Evolutionary conservation across 2,113 vertebrate species (phyloP), one percentile per base, ranked within the genome.

Genomic region (Melanerpes formicivorus): DNA sequence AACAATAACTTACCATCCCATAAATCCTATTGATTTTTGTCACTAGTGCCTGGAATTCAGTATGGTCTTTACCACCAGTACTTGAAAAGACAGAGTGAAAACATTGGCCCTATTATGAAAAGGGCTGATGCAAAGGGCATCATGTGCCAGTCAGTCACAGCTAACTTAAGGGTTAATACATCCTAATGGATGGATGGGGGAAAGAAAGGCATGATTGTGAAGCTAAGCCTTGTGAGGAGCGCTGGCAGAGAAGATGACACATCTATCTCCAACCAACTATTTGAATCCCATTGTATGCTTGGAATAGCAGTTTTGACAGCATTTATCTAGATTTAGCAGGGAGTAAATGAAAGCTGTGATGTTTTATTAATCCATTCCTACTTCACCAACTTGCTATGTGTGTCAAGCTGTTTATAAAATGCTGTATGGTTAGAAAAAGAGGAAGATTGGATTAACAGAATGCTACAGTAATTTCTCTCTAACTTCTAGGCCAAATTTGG

Each of bases 401-500:
- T 85, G 29, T 74, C 72, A 62, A 52, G 56, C 34, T 85, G 52
- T 72, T 52, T 42, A 5, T 70, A 80, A 86, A 87, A 76, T 55
- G 52, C 37, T 34, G 9, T 48, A 9, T 63, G 46, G 21, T 79
- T 67, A 66, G 37, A 27, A 89, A 52, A 52, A 73, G 66, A 73
- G 66, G 70, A 78, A 46, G 29, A 70, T 26, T 50, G 63, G 59
- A 64, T 93, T 88, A 87, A 23, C 62, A 55, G 84, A 62, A 54
- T 19, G 73, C 67, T 55, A 17, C 34, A 55, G 79, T 87, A 18
- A 78, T 93, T 91, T 92, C 58, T 82, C 32, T 71, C 18, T 62
- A 84, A 70, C 81, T 90, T 94, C 50, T 91, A 87, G 88, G 82
- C 95, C 90, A 92, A 90, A 74, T 80, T 22, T 91, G 88, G 80